phyloP scores from a whole-genome alignment of 2,113 vertebrate genomes.

The Tyrannus savana region DNA sequence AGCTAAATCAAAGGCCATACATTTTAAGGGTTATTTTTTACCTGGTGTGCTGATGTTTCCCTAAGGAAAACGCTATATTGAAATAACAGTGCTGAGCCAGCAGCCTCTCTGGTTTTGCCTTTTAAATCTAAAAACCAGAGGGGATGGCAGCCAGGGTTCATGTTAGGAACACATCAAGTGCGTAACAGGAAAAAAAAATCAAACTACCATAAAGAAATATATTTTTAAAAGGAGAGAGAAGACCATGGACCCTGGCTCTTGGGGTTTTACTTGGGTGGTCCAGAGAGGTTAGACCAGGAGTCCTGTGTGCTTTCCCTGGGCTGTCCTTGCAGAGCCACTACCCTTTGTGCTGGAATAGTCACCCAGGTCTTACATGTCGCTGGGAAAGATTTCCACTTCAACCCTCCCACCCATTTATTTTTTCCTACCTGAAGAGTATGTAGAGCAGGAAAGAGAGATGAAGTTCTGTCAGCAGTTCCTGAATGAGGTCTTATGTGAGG shows the following conservation, averaged over 20 bases:
- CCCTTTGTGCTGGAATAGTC: not conserved
- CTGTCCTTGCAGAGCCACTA: not conserved
- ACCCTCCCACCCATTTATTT: not conserved
- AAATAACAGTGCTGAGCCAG: not conserved
- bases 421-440: not conserved
- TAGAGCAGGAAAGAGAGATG: not conserved
- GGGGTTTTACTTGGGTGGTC: not conserved
- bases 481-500: not conserved
- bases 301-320: not conserved
- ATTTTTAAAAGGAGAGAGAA: not conserved
- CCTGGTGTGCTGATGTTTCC: not conserved
- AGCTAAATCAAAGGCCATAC: not conserved
- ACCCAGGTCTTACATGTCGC: fast-evolving
- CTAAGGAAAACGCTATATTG: not conserved
- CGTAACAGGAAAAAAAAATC: fast-evolving
- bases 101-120: not conserved
- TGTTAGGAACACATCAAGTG: not conserved
- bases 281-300: not conserved
- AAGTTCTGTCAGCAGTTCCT: not conserved
- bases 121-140: not conserved
- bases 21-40: not conserved
- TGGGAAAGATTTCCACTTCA: not conserved
- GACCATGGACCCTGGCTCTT: not conserved
- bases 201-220: not conserved
- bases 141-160: not conserved